phyloP scores from a whole-genome alignment of 2,797 vertebrate species.

The Peromyscus eremicus region DNA sequence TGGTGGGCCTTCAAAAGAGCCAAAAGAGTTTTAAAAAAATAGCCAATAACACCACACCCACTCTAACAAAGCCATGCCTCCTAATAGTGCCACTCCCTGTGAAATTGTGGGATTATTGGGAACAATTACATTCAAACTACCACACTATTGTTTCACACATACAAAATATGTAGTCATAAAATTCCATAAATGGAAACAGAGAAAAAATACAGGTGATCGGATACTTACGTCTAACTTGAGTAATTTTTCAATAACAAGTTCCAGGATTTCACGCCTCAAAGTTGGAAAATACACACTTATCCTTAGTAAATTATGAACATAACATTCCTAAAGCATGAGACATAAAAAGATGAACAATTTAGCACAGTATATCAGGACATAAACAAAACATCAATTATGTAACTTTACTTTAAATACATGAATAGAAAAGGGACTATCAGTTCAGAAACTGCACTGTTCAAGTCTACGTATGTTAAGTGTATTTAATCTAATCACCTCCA shows the following conservation, averaged over 20 bases:
- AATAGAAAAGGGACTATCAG: neutral
- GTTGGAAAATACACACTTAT: slow-evolving; percentile 93
- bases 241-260: slow-evolving; percentile 93
- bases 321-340: slow-evolving; percentile 93
- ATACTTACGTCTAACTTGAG: slow-evolving; percentile 96
- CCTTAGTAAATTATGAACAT: slow-evolving; percentile 95
- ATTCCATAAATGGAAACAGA: slow-evolving; percentile 49
- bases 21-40: too few relatives aligned
- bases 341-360: slow-evolving; percentile 66
- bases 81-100: neutral
- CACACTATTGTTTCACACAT: neutral
- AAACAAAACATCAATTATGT: slow-evolving; percentile 15
- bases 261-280: slow-evolving; percentile 93
- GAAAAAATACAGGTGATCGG: slow-evolving; percentile 27
- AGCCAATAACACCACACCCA: too few relatives aligned
- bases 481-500: neutral
- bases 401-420: slow-evolving; percentile 35
- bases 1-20: too few relatives aligned
- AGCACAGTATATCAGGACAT: slow-evolving; percentile 1
- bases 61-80: neutral
- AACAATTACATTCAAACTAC: neutral
- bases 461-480: neutral
- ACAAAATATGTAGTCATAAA: neutral
- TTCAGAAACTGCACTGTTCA: neutral
- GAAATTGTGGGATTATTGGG: neutral